These are phyloP conservation scores for Capitulum mitella DNA, from an alignment of 2,888 invertebrate species.

Conservation along the genomic window DNA sequence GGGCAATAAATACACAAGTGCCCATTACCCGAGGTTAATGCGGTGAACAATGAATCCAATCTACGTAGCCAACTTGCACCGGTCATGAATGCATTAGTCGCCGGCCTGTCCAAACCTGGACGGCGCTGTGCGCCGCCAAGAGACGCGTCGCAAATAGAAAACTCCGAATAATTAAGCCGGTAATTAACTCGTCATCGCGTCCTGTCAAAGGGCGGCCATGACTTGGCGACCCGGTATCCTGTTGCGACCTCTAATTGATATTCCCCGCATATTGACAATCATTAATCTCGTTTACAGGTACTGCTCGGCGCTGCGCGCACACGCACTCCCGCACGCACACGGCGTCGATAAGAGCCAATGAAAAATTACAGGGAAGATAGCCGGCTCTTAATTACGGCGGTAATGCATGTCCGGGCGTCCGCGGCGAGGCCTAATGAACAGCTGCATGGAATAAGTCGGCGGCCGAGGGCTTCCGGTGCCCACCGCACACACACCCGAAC, in stretches of 20 bases:
- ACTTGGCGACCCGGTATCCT: not conserved
- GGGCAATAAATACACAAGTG: not conserved
- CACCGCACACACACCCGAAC: no score
- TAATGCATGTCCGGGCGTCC: slow-evolving; percentile 5
- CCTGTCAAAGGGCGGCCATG: not conserved
- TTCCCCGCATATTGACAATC: not conserved
- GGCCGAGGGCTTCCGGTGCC: not conserved
- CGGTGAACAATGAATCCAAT: not conserved
- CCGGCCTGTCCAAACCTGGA: no score
- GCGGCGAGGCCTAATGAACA: not conserved
- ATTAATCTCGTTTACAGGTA: slow-evolving; percentile 22
- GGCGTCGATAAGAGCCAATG: not conserved
- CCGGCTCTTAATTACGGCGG: not conserved
- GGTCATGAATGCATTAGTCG: not conserved
- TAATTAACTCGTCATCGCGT: not conserved
- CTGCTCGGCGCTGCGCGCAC: not conserved
- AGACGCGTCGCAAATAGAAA: not conserved
- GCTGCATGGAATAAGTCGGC: not conserved
- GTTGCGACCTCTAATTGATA: not conserved
- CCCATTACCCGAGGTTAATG: not conserved
- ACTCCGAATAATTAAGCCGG: not conserved
- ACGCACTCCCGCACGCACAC: not conserved
- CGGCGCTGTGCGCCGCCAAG: no score
- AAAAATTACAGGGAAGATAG: slow-evolving; percentile 15
- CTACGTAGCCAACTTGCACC: not conserved